Evolutionary conservation across 2,888 invertebrate genomes (phyloP).

Genomic region (Macroteleia sp.): DNA sequence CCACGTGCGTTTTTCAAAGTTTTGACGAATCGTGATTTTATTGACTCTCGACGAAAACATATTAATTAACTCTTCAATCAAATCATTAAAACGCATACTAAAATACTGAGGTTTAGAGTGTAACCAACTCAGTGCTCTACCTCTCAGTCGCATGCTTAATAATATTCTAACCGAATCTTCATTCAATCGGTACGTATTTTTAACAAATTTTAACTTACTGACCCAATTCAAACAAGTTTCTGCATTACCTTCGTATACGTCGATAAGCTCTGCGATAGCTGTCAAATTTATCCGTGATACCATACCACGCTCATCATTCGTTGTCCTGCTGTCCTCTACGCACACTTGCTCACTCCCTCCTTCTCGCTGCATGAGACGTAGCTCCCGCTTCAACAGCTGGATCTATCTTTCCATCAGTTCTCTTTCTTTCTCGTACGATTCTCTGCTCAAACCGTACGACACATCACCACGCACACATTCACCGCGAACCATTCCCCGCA

Average conservation of each 20-base stretch:
- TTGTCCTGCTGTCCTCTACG: background rate
- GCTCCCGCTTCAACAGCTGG: conserved; percentile 3
- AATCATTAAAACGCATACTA: background rate
- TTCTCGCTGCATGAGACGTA: background rate
- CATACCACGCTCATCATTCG: background rate
- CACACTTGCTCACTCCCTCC: background rate
- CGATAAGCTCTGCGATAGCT: background rate
- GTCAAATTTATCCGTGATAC: background rate
- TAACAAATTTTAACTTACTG: background rate
- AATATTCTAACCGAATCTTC: background rate
- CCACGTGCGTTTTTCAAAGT: too few species aligned
- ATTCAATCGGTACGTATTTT: background rate
- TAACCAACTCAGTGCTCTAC: background rate
- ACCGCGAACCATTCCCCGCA: background rate
- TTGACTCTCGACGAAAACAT: background rate
- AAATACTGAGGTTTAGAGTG: background rate
- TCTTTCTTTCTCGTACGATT: background rate
- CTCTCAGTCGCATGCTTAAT: conserved; percentile 8
- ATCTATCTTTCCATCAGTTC: background rate
- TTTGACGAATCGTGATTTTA: background rate
- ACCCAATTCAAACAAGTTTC: background rate
- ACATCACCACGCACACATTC: background rate
- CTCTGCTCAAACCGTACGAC: background rate
- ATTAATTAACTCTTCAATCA: background rate
- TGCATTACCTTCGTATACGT: background rate